Conservation (phyloP, 2,113 vertebrate genomes). For the Ranitomeya imitator region DNA sequence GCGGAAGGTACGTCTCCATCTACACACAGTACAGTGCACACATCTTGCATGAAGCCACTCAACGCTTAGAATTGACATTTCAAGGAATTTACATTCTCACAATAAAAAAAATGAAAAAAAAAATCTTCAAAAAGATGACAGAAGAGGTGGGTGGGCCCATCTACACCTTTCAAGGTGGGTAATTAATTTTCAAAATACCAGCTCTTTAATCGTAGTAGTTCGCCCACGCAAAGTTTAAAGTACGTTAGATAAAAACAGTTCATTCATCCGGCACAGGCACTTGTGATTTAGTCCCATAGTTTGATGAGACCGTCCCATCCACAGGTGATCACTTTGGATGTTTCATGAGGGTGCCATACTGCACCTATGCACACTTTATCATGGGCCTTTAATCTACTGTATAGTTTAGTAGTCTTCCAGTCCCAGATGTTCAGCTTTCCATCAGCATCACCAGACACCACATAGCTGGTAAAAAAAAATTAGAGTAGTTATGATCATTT, state of each 20-base stretch:
- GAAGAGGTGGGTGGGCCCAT: neutral
- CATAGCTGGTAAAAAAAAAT: conserved; percentile 77
- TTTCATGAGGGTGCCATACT: conserved; percentile 97
- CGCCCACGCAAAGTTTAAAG: neutral
- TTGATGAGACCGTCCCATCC: conserved; percentile 99
- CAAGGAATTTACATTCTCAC: neutral
- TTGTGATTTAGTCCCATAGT: conserved; percentile 83
- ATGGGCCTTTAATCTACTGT: conserved; percentile 95
- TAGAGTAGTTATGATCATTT: neutral
- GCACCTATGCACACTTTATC: conserved; percentile 98
- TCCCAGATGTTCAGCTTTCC: conserved; percentile 99
- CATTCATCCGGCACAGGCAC: neutral
- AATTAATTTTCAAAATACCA: neutral
- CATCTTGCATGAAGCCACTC: neutral
- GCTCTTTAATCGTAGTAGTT: too few relatives aligned
- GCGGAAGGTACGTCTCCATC: neutral
- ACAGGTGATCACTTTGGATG: conserved; percentile 97
- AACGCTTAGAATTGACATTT: neutral
- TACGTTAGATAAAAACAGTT: neutral
- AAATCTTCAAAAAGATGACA: neutral
- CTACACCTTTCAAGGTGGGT: neutral
- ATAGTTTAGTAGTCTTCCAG: conserved; percentile 99
- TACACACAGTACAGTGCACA: neutral
- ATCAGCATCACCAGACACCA: conserved; percentile 98
- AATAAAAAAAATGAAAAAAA: neutral